Percentiles rank a stretch among this genome's conserved stretches.
Evolutionary conservation across 1,140 invertebrate genomes (phyloP).

Genomic region (Antheraea mylitta): DNA sequence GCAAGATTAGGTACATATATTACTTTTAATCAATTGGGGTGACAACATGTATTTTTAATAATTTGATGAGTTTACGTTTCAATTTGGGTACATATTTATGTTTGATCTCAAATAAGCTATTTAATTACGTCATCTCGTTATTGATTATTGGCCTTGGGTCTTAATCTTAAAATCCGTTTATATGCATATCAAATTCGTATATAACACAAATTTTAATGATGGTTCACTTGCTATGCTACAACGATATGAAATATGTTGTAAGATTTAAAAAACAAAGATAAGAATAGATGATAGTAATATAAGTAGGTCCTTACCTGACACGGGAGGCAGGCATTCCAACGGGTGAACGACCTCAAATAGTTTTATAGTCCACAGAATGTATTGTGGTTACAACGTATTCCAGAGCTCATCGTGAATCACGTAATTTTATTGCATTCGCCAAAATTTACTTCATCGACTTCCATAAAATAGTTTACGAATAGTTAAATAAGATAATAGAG

Average conservation of each 20-base stretch:
- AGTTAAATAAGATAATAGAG: neutral
- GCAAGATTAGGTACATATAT: no score
- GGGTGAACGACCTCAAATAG: conserved; percentile 39
- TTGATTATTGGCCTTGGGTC: no score
- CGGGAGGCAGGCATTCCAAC: conserved; percentile 28
- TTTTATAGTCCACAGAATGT: conserved; percentile 22
- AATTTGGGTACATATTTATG: no score
- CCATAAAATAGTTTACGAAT: neutral
- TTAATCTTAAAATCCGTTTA: no score
- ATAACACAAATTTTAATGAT: neutral
- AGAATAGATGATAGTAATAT: conserved; percentile 38
- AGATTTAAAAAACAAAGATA: conserved; percentile 24
- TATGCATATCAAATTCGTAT: neutral
- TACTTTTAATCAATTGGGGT: no score
- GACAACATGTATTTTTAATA: no score
- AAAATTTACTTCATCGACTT: neutral
- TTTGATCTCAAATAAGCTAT: no score
- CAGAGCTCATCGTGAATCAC: neutral
- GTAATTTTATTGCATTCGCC: neutral
- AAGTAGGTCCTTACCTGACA: conserved; percentile 20
- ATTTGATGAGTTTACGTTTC: no score
- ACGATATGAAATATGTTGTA: conserved; percentile 27
- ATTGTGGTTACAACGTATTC: neutral
- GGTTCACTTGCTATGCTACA: neutral
- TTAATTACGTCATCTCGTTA: no score